Conservation (phyloP, 2,888 invertebrate species). For the Serrognathus titanus region DNA sequence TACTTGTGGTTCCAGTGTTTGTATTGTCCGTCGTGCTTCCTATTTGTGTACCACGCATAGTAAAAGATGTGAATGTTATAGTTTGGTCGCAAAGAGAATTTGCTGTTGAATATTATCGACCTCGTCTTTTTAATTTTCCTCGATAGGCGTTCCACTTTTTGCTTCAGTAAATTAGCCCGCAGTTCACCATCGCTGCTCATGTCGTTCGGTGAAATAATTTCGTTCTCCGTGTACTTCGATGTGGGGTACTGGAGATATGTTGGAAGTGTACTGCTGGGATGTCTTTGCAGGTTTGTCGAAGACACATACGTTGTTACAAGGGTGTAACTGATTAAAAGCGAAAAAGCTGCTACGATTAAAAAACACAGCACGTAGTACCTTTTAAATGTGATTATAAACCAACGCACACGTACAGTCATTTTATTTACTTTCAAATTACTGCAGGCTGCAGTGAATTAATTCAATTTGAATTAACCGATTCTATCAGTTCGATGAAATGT, state of each 20-base stretch:
- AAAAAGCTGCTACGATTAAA: constrained; percentile 2
- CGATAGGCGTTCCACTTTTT: constrained; percentile 34
- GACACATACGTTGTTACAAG: constrained; percentile 7
- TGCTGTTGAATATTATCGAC: constrained; percentile 25
- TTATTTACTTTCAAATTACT: too few species aligned
- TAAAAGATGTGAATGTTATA: constrained; percentile 43
- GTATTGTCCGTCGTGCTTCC: constrained; percentile 37
- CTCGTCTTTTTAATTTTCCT: constrained; percentile 32
- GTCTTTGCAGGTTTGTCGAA: not conserved
- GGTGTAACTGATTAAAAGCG: constrained; percentile 7
- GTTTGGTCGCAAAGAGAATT: constrained; percentile 35
- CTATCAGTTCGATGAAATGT: too few species aligned
- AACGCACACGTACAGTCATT: not conserved
- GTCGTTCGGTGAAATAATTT: not conserved
- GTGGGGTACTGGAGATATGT: not conserved
- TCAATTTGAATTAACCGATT: too few species aligned
- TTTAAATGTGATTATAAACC: constrained; percentile 7
- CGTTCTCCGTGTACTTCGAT: not conserved
- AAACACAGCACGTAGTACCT: constrained; percentile 6
- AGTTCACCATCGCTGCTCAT: constrained; percentile 26
- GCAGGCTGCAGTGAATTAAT: too few species aligned
- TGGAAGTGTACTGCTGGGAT: not conserved
- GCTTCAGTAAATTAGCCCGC: constrained; percentile 30
- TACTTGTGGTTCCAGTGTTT: constrained; percentile 43
- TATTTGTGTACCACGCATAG: constrained; percentile 42